Percentiles rank a stretch among this genome's conserved stretches.
Conservation (phyloP, 2,797 vertebrate genomes). For the Iguana delicatissima region DNA sequence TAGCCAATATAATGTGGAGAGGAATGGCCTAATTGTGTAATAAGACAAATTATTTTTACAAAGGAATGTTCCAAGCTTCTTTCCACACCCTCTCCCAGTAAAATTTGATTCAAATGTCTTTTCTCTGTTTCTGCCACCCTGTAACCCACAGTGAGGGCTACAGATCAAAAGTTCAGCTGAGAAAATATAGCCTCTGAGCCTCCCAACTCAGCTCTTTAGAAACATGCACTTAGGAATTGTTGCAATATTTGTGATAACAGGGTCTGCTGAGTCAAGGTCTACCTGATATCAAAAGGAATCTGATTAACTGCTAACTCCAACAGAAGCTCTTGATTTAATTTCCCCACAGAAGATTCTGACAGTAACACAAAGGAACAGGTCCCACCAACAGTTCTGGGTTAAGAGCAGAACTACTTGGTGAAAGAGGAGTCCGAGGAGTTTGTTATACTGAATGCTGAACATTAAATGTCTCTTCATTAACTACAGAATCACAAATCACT, state of each 20-base stretch:
- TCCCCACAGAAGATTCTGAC: rapidly evolving
- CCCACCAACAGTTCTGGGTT: background rate
- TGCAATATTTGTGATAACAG: rapidly evolving
- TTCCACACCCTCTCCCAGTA: no score
- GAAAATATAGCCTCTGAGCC: background rate
- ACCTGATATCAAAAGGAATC: background rate
- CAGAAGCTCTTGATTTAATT: background rate
- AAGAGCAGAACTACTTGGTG: background rate
- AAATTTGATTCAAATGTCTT: background rate
- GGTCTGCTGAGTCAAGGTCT: background rate
- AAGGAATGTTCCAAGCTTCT: no score
- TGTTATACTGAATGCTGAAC: background rate
- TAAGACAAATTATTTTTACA: no score
- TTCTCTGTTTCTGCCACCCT: background rate
- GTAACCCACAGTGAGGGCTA: background rate
- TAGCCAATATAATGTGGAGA: no score
- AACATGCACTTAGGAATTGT: background rate
- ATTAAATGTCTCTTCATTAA: background rate
- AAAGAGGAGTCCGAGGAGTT: no score
- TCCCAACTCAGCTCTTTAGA: background rate
- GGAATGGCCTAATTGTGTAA: no score
- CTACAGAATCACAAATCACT: background rate
- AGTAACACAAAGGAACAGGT: background rate
- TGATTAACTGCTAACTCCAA: background rate
- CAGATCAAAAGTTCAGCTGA: background rate